Percentiles rank a stretch among this genome's conserved stretches.
phyloP scores from a whole-genome alignment of 2,113 vertebrate species.

The Gymnorhina tibicen region DNA sequence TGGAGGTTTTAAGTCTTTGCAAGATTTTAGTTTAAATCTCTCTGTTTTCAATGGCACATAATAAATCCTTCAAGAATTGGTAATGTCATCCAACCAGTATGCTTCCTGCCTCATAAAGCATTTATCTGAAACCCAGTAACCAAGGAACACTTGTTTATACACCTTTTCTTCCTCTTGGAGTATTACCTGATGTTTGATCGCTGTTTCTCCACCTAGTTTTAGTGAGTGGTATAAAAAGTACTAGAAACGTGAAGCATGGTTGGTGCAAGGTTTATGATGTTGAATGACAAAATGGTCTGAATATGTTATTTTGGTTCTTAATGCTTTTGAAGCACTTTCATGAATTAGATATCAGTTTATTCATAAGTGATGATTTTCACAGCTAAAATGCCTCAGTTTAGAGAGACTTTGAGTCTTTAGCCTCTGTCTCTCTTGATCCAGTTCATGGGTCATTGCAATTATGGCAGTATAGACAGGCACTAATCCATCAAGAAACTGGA shows the following conservation, averaged over 20 bases:
- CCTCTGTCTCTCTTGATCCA: background rate
- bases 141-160: background rate
- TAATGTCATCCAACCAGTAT: background rate
- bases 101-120: background rate
- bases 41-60: background rate
- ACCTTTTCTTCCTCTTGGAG: background rate
- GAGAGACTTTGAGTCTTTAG: background rate
- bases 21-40: background rate
- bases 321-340: background rate
- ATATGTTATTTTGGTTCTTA: background rate
- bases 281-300: background rate
- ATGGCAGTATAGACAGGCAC: background rate
- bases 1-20: background rate
- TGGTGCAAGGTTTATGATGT: background rate
- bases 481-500: background rate
- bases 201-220: background rate
- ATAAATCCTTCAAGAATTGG: conserved; percentile 15
- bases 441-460: background rate
- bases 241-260: background rate
- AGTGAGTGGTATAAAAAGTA: background rate
- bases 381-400: background rate
- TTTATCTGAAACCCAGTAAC: background rate
- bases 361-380: background rate
- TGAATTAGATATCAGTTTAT: background rate
- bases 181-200: background rate